Base-by-base conservation (phyloP, 2,113 vertebrate genomes). In the Platichthys flesus region DNA sequence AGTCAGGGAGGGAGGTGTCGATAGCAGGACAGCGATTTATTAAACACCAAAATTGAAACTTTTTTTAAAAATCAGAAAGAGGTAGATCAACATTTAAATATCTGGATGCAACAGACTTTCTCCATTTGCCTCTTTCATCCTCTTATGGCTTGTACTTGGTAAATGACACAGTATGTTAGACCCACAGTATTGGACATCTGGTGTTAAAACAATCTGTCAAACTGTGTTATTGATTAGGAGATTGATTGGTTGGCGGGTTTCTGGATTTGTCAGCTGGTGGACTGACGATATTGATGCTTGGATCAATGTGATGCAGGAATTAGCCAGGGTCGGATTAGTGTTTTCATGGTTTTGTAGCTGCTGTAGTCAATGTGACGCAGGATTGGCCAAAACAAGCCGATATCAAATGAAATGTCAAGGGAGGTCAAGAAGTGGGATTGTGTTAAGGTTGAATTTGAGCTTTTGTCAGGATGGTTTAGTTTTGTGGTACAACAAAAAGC, bases 251-350 rank as follows among this genome's bases (percentile, higher is more conserved):
- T 69, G 69, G 71, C 67, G 55, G 59, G 9, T 49, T 52, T 42
- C 67, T 78, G 63, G 59, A 77, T 79, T 67, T 71, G 51, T 67
- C 58, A 78, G 65, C 61, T 67, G 73, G 65, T 76, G 63, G 64
- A 76, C 40, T 51, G 69, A 65, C 31, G 21, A 21, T 65, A 81
- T 78, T 71, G 78, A 89, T 61, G 40, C 67, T 61, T 0, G 9
- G 65, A 87, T 87, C 84, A 80, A 84, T 86, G 21, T 26, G 20
- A 31, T 64, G 21, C 79, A 71, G 58, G 61, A 80, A 77, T 87
- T 73, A 76, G 62, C 52, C n/a, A 1, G 28, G n/a, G 74, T 60
- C 58, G 20, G 10, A 37, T 71, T 52, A 5, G 13, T 69, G 70
- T 61, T 66, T 59, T 51, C 28, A 20, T 7, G 9, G 7, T 9